Conservation (phyloP, 1,140 invertebrate genomes). For the Centruroides vittatus region DNA sequence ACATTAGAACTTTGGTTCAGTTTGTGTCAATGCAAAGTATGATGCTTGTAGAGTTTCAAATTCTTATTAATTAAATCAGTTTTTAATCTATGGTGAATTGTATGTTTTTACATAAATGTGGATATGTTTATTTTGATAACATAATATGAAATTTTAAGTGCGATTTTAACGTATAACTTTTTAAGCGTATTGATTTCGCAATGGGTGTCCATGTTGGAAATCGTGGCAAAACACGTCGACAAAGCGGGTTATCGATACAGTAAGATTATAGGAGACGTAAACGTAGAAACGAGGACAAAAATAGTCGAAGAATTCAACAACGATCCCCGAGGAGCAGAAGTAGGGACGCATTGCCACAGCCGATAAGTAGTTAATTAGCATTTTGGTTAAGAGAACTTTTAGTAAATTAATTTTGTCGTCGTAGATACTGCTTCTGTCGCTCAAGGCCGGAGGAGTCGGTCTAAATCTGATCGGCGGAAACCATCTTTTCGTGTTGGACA, state of each 20-base stretch:
- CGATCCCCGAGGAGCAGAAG: slow-evolving; percentile 33
- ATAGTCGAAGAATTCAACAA: slow-evolving; percentile 54
- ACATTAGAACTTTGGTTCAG: no score
- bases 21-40: no score
- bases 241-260: slow-evolving; percentile 35
- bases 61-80: no score
- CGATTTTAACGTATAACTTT: background rate
- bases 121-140: no score
- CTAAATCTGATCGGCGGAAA: slow-evolving; percentile 95
- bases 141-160: background rate
- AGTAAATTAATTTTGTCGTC: no score
- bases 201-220: slow-evolving; percentile 58
- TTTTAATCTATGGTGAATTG: no score
- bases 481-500: slow-evolving; percentile 73
- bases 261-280: slow-evolving; percentile 46
- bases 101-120: no score
- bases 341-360: slow-evolving; percentile 20
- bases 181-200: slow-evolving; percentile 65
- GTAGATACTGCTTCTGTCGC: slow-evolving; percentile 81
- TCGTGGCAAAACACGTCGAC: slow-evolving; percentile 46
- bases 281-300: slow-evolving; percentile 25
- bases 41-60: no score
- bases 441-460: slow-evolving; percentile 92
- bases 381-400: no score
- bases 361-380: background rate